These are phyloP conservation scores for Microctenopoma steveboyesi DNA, from an alignment of 2,797 vertebrate species.

Conservation along the genomic window DNA sequence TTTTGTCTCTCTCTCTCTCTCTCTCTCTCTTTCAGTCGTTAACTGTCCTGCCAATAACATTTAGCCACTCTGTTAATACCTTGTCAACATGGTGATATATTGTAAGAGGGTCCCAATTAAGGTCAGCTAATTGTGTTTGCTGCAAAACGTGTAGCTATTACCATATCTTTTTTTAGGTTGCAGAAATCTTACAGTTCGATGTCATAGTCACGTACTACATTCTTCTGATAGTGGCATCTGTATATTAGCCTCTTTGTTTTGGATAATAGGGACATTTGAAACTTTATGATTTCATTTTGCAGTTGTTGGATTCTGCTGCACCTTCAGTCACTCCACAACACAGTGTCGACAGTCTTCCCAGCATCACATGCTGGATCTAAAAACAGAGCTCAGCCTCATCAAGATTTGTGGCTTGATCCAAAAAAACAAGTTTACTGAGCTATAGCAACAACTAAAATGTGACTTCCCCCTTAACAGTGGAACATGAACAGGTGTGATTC, in stretches of 20 bases:
- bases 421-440: constrained; percentile 4
- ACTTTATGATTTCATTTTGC: constrained; percentile 4
- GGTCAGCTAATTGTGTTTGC: constrained; percentile 33
- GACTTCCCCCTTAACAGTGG: background rate
- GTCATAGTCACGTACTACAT: constrained; percentile 5
- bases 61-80: constrained; percentile 29
- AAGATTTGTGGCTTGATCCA: constrained; percentile 6
- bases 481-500: constrained; percentile 18
- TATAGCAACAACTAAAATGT: background rate
- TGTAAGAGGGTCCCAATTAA: constrained; percentile 14
- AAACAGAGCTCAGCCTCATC: constrained; percentile 16
- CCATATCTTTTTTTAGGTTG: constrained; percentile 32
- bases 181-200: constrained; percentile 14
- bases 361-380: constrained; percentile 10
- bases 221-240: constrained; percentile 4
- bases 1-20: constrained; percentile 1
- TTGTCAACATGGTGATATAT: constrained; percentile 29
- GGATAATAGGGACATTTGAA: background rate
- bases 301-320: background rate
- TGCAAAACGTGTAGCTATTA: constrained; percentile 24
- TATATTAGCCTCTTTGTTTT: background rate
- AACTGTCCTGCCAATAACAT: constrained; percentile 15
- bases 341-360: constrained; percentile 17
- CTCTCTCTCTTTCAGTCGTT: constrained; percentile 11
- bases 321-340: constrained; percentile 1